Evolutionary conservation across 2,113 vertebrate genomes (phyloP), one percentile per base, ranked within the genome.

Genomic region (Vidua chalybeata): DNA sequence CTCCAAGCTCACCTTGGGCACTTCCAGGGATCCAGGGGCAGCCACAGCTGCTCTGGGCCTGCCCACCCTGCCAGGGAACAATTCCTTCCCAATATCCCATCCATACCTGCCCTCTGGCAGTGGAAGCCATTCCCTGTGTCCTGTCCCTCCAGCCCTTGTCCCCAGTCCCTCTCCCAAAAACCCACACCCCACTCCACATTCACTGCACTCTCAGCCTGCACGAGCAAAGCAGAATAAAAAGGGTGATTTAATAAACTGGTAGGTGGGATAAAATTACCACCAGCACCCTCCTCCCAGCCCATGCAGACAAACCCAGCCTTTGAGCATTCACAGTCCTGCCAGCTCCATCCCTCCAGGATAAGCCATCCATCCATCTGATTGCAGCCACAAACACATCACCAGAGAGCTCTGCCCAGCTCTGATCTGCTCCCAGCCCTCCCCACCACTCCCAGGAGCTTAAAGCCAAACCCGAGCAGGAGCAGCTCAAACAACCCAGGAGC

Each of bases 1-100:
- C 43, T 49, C 75, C 54, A n/a, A 0, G 2, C 24, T 24, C 2
- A 2, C 43, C 51, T 72, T 56, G 67, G 58, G 0, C 67, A 35
- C 59, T 51, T 0, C 49, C 85, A 80, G 85, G 76, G 67, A 72
- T 64, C 56, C 56, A 62, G 26, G 58, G 51, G 30, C 66, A 71
- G 48, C 48, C 66, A 55, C 74, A 78, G 84, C 48, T 87, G 0
- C 74, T 79, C 37, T 35, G 72, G 45, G 26, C 10, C 75, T 88
- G 0, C 3, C 26, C 43, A 45, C 27, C 43, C 35, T 58, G 8
- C 2, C 58, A 72, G 67, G 15, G 13, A 68, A 15, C 7, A 67
- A 82, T 75, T 89, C 24, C 69, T 56, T 1, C 39, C 54, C 54
- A 61, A 6, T 18, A 8, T 68, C 62, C 62, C 62, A 61, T 15